Base-by-base conservation (phyloP, 2,797 vertebrate genomes). In the Brachyrhaphis roseni region DNA sequence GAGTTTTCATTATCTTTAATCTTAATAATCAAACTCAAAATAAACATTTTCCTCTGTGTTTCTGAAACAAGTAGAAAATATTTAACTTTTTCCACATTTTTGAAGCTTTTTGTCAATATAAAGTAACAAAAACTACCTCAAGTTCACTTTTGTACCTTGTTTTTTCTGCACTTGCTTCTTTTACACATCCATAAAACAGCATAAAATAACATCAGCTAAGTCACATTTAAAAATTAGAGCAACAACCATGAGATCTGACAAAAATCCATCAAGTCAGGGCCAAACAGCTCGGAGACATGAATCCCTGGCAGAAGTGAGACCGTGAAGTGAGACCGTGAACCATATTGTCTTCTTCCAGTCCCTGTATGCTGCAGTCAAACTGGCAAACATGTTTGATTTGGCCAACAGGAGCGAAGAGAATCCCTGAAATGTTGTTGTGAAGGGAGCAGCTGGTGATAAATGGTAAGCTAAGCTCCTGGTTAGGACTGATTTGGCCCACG, bases 401-500 rank as follows among this genome's bases (percentile, higher is more conserved):
- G 88, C 87, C 34, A 88, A 81, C 74, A 4, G 81, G 47, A 74
- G 77, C 78, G 3, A 78, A 88, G 89, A 91, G 84, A 92, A 92
- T 91, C 90, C 86, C 86, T 89, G 82, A 90, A 88, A 91, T 90
- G 89, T 86, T 88, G 88, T 88, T 91, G 80, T 83, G 90, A 89
- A 80, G 85, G 80, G 79, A 90, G 80, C 76, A 76, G 82, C 86
- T 84, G 31, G 71, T 84, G 82, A 87, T 88, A 82, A 91, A 91
- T 81, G 85, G 84, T 79, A 77, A 90, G 79, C 83, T 86, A 79
- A 91, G 84, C 81, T 84, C 41, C 84, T 78, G 89, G 86, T 91
- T 84, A 75, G 83, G 86, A 79, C 84, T 74, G 82, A 82, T 89
- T 90, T 87, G 87, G 88, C 81, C 80, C 53, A 81, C 11, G 43